phyloP scores from a whole-genome alignment of 2,888 invertebrate genomes.

The Rosalia funebris region DNA sequence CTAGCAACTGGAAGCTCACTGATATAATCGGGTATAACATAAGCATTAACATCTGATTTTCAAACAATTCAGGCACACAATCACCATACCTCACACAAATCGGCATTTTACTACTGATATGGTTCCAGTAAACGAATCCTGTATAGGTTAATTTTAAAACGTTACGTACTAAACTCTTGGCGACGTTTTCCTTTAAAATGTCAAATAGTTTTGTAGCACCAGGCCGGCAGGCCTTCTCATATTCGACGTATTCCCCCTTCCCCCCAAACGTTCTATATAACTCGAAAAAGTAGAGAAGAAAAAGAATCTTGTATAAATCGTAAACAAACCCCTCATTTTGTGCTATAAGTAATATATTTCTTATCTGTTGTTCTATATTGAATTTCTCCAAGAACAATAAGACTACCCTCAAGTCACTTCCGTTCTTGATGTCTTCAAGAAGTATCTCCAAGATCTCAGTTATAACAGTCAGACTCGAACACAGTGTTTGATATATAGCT shows the following conservation, averaged over 20 bases:
- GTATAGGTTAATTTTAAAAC: constrained; percentile 60
- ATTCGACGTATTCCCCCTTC: neutral
- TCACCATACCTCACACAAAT: constrained; percentile 32
- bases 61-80: constrained; percentile 55
- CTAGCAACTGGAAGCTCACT: constrained; percentile 28
- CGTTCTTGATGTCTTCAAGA: constrained; percentile 60
- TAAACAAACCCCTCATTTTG: constrained; percentile 65
- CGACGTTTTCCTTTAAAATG: constrained; percentile 56
- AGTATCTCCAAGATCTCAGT: constrained; percentile 65
- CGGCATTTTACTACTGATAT: constrained; percentile 47
- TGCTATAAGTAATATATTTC: constrained; percentile 62
- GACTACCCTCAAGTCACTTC: constrained; percentile 57
- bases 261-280: constrained; percentile 26
- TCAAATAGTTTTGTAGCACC: too few species aligned
- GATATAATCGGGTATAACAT: constrained; percentile 72
- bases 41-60: constrained; percentile 71
- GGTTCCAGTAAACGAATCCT: constrained; percentile 61
- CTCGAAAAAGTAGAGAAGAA: constrained; percentile 36
- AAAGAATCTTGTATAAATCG: constrained; percentile 64
- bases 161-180: constrained; percentile 60
- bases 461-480: constrained; percentile 70
- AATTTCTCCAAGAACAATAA: constrained; percentile 60
- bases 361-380: constrained; percentile 61
- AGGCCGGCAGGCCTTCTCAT: neutral
- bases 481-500: constrained; percentile 66